Percentiles rank a stretch among this genome's conserved stretches.
phyloP scores from a whole-genome alignment of 2,888 invertebrate genomes.

The Frankliniella fusca region DNA sequence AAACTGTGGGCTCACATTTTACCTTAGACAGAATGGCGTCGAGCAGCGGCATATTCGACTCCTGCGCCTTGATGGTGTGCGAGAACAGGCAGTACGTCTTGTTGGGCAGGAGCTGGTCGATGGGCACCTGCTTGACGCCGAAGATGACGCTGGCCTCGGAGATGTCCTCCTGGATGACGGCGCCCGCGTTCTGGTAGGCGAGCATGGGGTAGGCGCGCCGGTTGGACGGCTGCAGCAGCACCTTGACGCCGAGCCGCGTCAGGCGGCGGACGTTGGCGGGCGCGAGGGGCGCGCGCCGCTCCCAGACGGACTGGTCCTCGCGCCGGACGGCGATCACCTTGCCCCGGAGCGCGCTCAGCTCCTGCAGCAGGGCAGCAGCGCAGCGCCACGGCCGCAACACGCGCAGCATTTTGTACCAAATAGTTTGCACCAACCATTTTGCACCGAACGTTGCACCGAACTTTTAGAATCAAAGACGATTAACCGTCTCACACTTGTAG shows the following conservation, averaged over 20 bases:
- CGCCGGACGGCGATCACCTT: slow-evolving; percentile 80
- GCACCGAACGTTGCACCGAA: too few species aligned
- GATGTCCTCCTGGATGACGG: slow-evolving; percentile 91
- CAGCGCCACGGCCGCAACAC: too few species aligned
- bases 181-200: slow-evolving; percentile 90
- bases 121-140: slow-evolving; percentile 81
- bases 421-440: too few species aligned
- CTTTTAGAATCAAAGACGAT: too few species aligned
- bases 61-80: slow-evolving; percentile 99
- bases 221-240: slow-evolving; percentile 97
- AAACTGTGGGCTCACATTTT: too few species aligned
- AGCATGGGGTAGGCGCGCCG: slow-evolving; percentile 96
- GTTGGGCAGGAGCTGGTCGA: slow-evolving; percentile 86
- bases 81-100: slow-evolving; percentile 99
- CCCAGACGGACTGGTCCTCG: slow-evolving; percentile 95
- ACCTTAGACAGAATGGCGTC: slow-evolving; percentile 92
- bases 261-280: slow-evolving; percentile 87
- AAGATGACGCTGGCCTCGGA: slow-evolving; percentile 94
- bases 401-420: too few species aligned
- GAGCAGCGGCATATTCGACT: slow-evolving; percentile 93
- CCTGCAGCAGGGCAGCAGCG: too few species aligned
- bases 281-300: slow-evolving; percentile 89
- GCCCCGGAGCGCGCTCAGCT: slow-evolving; percentile 43
- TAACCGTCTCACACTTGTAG: too few species aligned
- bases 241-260: slow-evolving; percentile 82